Percentiles rank a stretch among this genome's conserved stretches.
phyloP scores from a whole-genome alignment of 2,797 vertebrate genomes.

The Balearica regulorum region DNA sequence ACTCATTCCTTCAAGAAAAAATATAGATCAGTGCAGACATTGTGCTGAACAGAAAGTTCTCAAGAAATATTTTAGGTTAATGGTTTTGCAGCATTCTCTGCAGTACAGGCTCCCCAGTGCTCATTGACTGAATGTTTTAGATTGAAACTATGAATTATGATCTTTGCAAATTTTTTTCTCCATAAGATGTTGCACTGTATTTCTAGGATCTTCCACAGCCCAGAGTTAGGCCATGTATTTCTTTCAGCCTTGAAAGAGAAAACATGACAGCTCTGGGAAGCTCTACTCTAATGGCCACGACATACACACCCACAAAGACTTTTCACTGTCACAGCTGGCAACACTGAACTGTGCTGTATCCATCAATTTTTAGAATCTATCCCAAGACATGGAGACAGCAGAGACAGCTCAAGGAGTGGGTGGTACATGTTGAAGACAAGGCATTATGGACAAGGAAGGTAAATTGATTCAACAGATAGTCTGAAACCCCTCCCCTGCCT shows the following conservation, averaged over 20 bases:
- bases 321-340: background rate
- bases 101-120: background rate
- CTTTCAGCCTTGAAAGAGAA: background rate
- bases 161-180: background rate
- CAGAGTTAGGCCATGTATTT: background rate
- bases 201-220: background rate
- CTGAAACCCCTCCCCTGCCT: background rate
- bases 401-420: background rate
- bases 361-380: background rate
- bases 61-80: conserved; percentile 43
- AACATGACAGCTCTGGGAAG: background rate
- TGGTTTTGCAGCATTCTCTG: conserved; percentile 6
- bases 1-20: conserved; percentile 43
- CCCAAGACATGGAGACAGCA: background rate
- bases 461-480: background rate
- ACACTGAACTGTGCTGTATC: background rate
- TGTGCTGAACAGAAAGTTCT: conserved; percentile 14
- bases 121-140: background rate
- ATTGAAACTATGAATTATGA: background rate
- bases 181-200: background rate
- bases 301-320: background rate
- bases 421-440: background rate
- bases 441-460: background rate
- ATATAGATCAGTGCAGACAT: conserved; percentile 22
- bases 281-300: background rate